Conservation (phyloP, 2,888 invertebrate species). For the Colostygia pectinataria region DNA sequence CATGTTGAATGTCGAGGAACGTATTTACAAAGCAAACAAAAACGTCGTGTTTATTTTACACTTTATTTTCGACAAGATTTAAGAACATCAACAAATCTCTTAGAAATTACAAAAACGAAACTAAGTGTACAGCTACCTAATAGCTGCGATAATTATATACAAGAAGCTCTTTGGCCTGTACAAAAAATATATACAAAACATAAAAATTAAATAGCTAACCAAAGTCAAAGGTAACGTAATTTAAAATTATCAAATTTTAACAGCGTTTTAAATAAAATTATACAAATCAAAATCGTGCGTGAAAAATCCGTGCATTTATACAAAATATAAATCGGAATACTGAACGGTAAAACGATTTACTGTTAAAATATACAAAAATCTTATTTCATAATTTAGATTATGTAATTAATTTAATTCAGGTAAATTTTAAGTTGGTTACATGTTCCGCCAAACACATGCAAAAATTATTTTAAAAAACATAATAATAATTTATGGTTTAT, state of each 20-base stretch:
- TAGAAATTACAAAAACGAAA: conserved; percentile 81
- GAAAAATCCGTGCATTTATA: conserved; percentile 33
- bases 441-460: not conserved
- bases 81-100: conserved; percentile 83
- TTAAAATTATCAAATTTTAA: conserved; percentile 77
- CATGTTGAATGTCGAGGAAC: too few relatives aligned
- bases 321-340: conserved; percentile 50
- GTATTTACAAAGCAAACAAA: conserved; percentile 7
- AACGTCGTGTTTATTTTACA: conserved; percentile 57
- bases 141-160: conserved; percentile 74
- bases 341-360: conserved; percentile 54
- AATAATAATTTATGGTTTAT: too few relatives aligned
- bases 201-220: conserved; percentile 65
- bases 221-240: conserved; percentile 69
- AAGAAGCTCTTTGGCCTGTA: conserved; percentile 81
- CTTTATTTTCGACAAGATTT: conserved; percentile 80
- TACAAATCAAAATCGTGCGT: conserved; percentile 39
- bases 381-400: conserved; percentile 16
- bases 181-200: conserved; percentile 66
- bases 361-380: conserved; percentile 31
- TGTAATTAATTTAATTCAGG: not conserved
- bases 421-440: not conserved
- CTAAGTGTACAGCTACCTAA: conserved; percentile 60
- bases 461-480: too few relatives aligned
- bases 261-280: conserved; percentile 54